Base-by-base conservation (phyloP, 1,140 invertebrate genomes). In the Lepidotrigona ventralis region DNA sequence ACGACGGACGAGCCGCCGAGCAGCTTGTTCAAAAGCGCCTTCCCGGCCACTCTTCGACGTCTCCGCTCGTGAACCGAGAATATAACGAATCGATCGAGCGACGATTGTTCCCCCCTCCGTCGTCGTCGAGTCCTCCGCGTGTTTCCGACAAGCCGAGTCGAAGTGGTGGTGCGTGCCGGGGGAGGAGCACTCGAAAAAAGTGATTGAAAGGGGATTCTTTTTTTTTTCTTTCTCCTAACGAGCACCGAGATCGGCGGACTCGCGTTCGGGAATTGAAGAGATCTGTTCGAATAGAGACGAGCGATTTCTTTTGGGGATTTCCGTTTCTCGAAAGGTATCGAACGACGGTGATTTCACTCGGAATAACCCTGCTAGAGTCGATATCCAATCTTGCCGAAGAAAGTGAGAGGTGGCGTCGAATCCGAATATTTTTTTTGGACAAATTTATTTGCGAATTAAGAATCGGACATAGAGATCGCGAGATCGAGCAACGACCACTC, bases 71-170 rank as follows among this genome's bases (percentile, higher is more conserved):
- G n/a, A n/a, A 51, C 46, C 74, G 66, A 51, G 39, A n/a, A 68
- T 58, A 69, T 58, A 58, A 51, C 70, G 78, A 81, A 80, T 74
- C 54, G 46, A 80, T 56, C 60, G 12, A 15, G 46, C 53, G 72
- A 54, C 26, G 51, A 75, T 75, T 75, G 23, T 63, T 58, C 33
- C 2, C 19, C 33, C 33, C 33, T n/a, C n/a, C n/a, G n/a, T n/a
- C n/a, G n/a, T n/a, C n/a, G n/a, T n/a, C n/a, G n/a, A n/a, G n/a
- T n/a, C n/a, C n/a, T n/a, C 21, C 53, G 72, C 19, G 71, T 33
- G 26, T 56, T 56, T 56, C 53, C n/a, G n/a, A n/a, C 17, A 33
- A 17, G 17, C 23, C 33, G 39, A 66, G 23, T 63, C n/a, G 1
- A 46, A 56, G 51, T 39, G 23, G 70, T 29, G 70, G 11, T 54